Conservation (phyloP, 2,797 vertebrate species). For the Chrysocyon brachyurus region DNA sequence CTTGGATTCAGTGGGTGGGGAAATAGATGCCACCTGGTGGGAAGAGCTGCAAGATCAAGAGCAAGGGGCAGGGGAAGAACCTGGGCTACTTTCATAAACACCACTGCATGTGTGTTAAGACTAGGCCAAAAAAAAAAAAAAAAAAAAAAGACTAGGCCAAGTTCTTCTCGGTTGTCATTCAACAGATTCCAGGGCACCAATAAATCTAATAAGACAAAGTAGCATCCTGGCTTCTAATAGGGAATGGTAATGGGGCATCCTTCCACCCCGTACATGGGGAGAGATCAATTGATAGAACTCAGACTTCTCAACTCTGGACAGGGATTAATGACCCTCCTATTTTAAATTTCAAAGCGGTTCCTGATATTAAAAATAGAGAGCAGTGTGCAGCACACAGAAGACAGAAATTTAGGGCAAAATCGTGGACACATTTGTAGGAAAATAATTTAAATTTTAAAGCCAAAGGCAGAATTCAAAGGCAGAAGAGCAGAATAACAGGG, state of each 20-base stretch:
- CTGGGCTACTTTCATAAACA: not conserved
- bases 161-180: not conserved
- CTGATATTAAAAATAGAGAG: not conserved
- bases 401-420: not conserved
- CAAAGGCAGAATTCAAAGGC: conserved; percentile 51
- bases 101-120: fast-evolving
- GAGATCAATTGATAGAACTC: not conserved
- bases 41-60: not conserved
- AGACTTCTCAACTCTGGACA: not conserved
- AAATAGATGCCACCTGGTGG: no score
- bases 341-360: not conserved
- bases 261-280: not conserved
- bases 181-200: not conserved
- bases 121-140: not conserved
- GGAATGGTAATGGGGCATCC: not conserved
- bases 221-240: not conserved
- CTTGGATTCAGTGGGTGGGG: not conserved
- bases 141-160: not conserved
- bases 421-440: not conserved
- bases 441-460: conserved; percentile 52
- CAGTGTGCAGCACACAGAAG: not conserved
- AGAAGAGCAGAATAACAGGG: conserved; percentile 2
- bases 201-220: not conserved
- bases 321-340: not conserved
- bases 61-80: not conserved